A percentile compares a stretch with the other conserved stretches of the same genome.
These are phyloP conservation scores for Coluber constrictor DNA, from an alignment of 2,797 vertebrate genomes.

Conservation along the genomic window DNA sequence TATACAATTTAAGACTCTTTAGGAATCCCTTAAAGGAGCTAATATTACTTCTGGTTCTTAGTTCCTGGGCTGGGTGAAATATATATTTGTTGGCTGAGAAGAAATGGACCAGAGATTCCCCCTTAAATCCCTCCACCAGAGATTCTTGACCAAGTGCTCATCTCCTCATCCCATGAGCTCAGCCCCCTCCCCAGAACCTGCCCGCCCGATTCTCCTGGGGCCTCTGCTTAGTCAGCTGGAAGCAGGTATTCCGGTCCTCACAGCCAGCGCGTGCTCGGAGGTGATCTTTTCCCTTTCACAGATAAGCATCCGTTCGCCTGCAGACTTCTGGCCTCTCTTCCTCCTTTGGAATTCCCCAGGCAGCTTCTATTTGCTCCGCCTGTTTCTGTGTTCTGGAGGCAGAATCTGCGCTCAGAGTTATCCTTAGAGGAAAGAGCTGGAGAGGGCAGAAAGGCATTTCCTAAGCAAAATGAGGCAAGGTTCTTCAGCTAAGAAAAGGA, in stretches of 20 bases:
- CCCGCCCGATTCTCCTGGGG: background rate
- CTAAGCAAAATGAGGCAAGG: background rate
- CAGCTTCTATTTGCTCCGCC: background rate
- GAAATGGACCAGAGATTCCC: background rate
- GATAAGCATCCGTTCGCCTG: background rate
- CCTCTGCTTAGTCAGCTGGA: background rate
- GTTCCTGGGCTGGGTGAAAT: background rate
- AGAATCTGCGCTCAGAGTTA: background rate
- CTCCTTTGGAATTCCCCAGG: background rate
- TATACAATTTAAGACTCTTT: background rate
- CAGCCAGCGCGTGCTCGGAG: background rate
- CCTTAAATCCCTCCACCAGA: background rate
- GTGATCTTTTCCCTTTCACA: background rate
- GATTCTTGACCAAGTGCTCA: background rate
- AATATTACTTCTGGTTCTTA: background rate
- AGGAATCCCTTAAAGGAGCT: background rate
- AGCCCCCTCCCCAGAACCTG: background rate
- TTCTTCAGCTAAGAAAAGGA: background rate
- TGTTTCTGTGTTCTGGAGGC: background rate
- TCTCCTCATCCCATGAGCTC: background rate
- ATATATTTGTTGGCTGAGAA: background rate
- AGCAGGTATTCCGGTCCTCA: background rate
- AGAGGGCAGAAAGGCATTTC: background rate
- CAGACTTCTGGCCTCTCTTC: background rate
- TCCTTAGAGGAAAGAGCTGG: background rate